Conservation (phyloP, 1,140 invertebrate species). For the Gryon sp. region DNA sequence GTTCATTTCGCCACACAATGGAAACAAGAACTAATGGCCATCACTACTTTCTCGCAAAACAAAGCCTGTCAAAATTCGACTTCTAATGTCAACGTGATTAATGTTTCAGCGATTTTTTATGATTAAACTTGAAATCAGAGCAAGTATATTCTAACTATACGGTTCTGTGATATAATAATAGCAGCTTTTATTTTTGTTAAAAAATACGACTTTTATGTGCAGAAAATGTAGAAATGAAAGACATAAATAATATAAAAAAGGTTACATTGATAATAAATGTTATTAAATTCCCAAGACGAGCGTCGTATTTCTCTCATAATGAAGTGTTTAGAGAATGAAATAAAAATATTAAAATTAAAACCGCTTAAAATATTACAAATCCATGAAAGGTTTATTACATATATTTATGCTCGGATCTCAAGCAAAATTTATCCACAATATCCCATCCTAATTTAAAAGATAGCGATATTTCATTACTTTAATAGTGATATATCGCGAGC, state of each 20-base stretch:
- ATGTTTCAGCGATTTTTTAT: conserved; percentile 23
- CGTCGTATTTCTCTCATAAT: too few species aligned
- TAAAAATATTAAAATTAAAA: too few species aligned
- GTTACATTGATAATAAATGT: too few species aligned
- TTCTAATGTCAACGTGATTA: conserved; percentile 35
- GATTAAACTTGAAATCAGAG: conserved; percentile 1
- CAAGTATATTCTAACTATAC: too few species aligned
- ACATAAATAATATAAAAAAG: too few species aligned
- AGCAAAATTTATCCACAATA: conserved; percentile 15
- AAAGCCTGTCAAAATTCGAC: conserved; percentile 42
- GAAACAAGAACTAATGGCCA: conserved; percentile 63
- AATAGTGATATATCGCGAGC: conserved; percentile 21
- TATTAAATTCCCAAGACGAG: too few species aligned
- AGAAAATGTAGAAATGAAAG: too few species aligned
- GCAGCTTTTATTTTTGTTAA: not conserved
- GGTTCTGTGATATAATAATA: too few species aligned
- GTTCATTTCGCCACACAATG: conserved; percentile 49
- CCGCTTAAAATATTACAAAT: not conserved
- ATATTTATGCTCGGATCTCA: conserved; percentile 4
- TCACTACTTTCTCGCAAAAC: conserved; percentile 47
- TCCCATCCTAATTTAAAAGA: conserved; percentile 15
- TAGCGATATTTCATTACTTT: conserved; percentile 18
- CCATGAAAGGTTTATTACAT: not conserved
- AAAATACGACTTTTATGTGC: too few species aligned
- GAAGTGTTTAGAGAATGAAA: too few species aligned